Evolutionary conservation across 1,140 invertebrate genomes (phyloP), one percentile per base, ranked within the genome.

Genomic region (Drosophila pruinosa): DNA sequence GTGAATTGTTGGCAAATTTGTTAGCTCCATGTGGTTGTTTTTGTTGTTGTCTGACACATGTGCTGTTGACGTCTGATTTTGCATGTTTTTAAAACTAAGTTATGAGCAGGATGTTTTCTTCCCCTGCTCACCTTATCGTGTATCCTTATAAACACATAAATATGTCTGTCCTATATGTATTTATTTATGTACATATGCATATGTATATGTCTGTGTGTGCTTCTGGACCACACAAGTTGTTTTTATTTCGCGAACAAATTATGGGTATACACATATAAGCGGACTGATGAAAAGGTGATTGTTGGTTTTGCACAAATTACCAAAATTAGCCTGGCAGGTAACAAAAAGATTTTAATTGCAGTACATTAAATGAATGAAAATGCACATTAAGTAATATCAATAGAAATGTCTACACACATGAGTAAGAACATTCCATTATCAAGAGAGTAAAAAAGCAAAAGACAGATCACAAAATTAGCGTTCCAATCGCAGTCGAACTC

Each of bases 1-100:
- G 79, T 72, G 62, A 86, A 78, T 71, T 86, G 82, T 88, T 86
- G 82, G 82, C 75, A 86, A 86, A 86, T 86, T 88, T 86, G 81
- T 86, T 86, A 86, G 69, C 80, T 77, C 53, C 52, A 38, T 71
- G 69, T 53, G 45, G 52, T 64, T 79, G 58, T 28, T 56, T 72
- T 75, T 58, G 17, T 19, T 50, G 47, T 61, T 62, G 59, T 5
- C 28, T 72, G 47, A 41, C 65, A 59, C 63, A 72, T 76, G 74
- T 57, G 61, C 57, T 47, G 10, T 12, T 75, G 65, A 83, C 85
- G 67, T 85, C 71, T 86, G 81, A 88, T 88, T 86, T 88, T 88
- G 81, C 81, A 88, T 81, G 82, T 78, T 81, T 70, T 73, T 79
- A 65, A 88, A 81, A 56, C 81, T 75, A 86, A 81, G 75, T 86